Evolutionary conservation across 2,888 invertebrate genomes (phyloP), one percentile per base, ranked within the genome.

Genomic region (Volucella inanis): DNA sequence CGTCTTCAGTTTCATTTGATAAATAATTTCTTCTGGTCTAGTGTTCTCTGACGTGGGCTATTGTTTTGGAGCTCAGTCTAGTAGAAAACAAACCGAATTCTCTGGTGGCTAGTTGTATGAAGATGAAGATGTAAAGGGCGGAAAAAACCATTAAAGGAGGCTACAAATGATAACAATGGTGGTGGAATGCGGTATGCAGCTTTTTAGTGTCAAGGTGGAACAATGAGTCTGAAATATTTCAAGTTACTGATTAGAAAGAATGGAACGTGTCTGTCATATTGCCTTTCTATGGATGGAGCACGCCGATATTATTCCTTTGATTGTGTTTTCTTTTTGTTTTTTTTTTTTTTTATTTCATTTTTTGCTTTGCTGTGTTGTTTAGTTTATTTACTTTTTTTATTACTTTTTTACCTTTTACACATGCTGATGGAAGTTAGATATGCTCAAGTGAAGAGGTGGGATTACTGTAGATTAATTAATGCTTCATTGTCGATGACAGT

Each of bases 171-270:
- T 61, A 45, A 82, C 77, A 76, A 84, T 76, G 80, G 68, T 57
- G 74, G 75, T 22, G 75, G 83, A 84, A 84, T 84, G 84, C 61
- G 85, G 81, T 81, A 77, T 85, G 85, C 76, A 77, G 85, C 85
- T 85, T 85, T 85, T 85, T 81, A 81, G 85, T 85, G 85, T 85
- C 85, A 85, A 85, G 81, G 76, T 68, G 81, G 71, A 81, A 85
- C 85, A 85, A 85, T 81, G 72, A 59, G 65, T 39, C 18, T 62
- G 64, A 71, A 47, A 64, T 70, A 75, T 76, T 76, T 61, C 67
- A 75, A 75, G 71, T 61, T 18, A 72, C 80, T 84, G 65, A 79
- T 75, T 84, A 74, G 72, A 74, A 64, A 54, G 65, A 64, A 68
- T 74, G 83, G 79, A 84, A 79, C 83, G 78, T 84, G 83, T 79